phyloP scores from a whole-genome alignment of 1,140 invertebrate species.

The Bombus vancouverensis region DNA sequence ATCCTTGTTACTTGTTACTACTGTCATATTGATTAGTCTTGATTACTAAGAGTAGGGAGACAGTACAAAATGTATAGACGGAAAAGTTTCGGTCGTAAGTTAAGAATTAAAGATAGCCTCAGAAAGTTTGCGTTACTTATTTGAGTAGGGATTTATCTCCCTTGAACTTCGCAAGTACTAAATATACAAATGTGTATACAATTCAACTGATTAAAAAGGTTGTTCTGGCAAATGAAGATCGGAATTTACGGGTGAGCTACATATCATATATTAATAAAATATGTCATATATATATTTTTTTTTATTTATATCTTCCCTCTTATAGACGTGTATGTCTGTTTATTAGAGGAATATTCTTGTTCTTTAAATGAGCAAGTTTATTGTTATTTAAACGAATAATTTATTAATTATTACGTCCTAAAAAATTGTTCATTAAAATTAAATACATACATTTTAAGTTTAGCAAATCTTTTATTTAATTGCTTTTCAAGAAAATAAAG shows the following conservation, averaged over 20 bases:
- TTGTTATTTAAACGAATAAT: background rate
- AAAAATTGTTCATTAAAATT: background rate
- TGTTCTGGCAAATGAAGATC: background rate
- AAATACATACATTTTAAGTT: background rate
- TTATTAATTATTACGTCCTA: background rate
- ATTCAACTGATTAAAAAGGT: background rate
- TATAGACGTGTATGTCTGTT: too few species aligned
- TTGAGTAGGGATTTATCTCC: background rate
- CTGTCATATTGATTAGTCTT: constrained; percentile 60
- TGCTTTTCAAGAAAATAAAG: background rate
- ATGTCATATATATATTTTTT: background rate
- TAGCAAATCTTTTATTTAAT: background rate
- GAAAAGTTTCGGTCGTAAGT: constrained; percentile 51
- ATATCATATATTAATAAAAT: constrained; percentile 17
- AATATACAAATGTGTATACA: constrained; percentile 4
- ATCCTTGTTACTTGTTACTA: constrained; percentile 31
- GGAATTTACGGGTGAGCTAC: constrained; percentile 2
- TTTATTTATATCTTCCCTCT: too few species aligned
- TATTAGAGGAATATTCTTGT: too few species aligned
- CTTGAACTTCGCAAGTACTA: background rate
- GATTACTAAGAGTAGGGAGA: constrained; percentile 58
- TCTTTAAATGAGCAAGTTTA: too few species aligned
- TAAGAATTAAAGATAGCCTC: constrained; percentile 43
- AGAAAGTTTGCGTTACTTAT: constrained; percentile 13
- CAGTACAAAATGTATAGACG: constrained; percentile 41